Base-by-base conservation (phyloP, 2,888 invertebrate genomes). In the Dryomyza anilis region DNA sequence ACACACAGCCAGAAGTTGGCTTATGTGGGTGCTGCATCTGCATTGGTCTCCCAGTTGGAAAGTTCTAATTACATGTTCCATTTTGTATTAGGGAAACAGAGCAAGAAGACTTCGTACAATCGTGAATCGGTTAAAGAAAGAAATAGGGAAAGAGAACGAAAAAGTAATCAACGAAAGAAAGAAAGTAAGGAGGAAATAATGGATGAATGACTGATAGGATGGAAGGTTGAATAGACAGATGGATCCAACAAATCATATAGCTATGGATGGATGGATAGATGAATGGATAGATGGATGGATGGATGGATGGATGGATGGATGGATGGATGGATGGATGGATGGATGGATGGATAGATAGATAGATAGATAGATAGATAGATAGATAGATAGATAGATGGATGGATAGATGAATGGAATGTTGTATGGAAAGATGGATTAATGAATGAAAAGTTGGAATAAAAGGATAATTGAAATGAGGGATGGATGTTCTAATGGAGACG, bases 381-480 rank as follows among this genome's bases (percentile, higher is more conserved):
- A n/a, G n/a, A 46, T n/a, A 46, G 7, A 46, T n/a, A 7, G 46
- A 46, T 7, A 46, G 16, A 46, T n/a, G 21, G 46, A 46, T n/a
- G n/a, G n/a, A n/a, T n/a, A n/a, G n/a, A n/a, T n/a, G n/a, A n/a
- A n/a, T n/a, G n/a, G n/a, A n/a, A n/a, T n/a, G n/a, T n/a, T n/a
- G n/a, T n/a, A 46, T n/a, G 6, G 46, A 46, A n/a, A 46, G 46
- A 46, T n/a, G 16, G 53, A 53, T n/a, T n/a, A n/a, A n/a, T n/a
- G n/a, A n/a, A n/a, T n/a, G n/a, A n/a, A n/a, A n/a, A n/a, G n/a
- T n/a, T n/a, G n/a, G n/a, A n/a, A n/a, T n/a, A n/a, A n/a, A n/a
- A n/a, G n/a, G n/a, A n/a, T n/a, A n/a, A n/a, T n/a, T n/a, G n/a
- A n/a, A n/a, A n/a, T n/a, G n/a, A n/a, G n/a, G n/a, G n/a, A n/a